Conservation (phyloP, 1,140 invertebrate species). For the Aphidius gifuensis region DNA sequence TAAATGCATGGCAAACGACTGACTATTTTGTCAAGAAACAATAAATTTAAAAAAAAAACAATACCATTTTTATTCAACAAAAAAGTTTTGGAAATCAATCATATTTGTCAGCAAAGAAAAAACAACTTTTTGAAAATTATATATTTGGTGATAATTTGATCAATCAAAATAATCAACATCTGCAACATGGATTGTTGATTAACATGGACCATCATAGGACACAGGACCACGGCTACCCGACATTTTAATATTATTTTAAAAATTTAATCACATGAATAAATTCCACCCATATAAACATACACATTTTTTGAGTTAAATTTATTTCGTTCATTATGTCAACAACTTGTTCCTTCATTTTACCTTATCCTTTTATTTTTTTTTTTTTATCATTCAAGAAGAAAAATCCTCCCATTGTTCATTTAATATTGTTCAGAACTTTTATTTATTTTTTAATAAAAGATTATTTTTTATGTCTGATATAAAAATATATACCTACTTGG, state of each 20-base stretch:
- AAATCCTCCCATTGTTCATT: slow-evolving; percentile 32
- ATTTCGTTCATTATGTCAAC: too few relatives aligned
- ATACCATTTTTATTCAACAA: too few relatives aligned
- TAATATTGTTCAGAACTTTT: slow-evolving; percentile 39
- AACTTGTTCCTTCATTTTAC: too few relatives aligned
- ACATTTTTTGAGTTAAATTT: too few relatives aligned
- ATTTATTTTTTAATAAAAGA: slow-evolving; percentile 54
- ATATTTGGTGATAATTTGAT: too few relatives aligned
- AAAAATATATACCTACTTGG: slow-evolving; percentile 33
- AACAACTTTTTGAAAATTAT: too few relatives aligned
- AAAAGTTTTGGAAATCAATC: too few relatives aligned
- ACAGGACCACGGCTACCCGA: neutral
- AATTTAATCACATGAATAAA: neutral
- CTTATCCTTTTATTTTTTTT: too few relatives aligned
- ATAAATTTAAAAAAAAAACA: neutral
- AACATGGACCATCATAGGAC: neutral
- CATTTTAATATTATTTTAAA: neutral
- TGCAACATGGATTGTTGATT: neutral
- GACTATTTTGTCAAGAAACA: slow-evolving; percentile 6
- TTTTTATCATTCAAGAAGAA: too few relatives aligned
- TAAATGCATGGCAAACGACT: neutral
- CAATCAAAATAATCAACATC: neutral
- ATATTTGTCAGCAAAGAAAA: too few relatives aligned
- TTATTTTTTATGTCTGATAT: slow-evolving; percentile 45
- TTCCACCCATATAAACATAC: too few relatives aligned